phyloP scores from a whole-genome alignment of 2,113 vertebrate genomes.

The Piprites chloris region DNA sequence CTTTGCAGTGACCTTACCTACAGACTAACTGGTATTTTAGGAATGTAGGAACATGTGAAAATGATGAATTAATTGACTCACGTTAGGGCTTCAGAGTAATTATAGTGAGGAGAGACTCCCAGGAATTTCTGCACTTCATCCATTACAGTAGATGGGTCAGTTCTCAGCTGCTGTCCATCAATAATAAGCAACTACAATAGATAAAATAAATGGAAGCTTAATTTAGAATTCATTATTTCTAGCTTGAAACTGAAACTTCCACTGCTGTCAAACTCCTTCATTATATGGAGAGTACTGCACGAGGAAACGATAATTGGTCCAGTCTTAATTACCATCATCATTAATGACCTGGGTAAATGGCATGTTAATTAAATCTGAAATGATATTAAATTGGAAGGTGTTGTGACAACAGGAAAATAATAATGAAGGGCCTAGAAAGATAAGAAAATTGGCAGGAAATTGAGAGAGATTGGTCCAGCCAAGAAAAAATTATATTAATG shows the following conservation, averaged over 20 bases:
- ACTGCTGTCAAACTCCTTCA: neutral
- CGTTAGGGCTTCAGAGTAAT: constrained; percentile 95
- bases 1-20: neutral
- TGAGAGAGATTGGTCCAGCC: neutral
- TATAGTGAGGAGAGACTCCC: constrained; percentile 91
- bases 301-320: neutral
- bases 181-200: constrained; percentile 88
- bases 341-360: constrained; percentile 18
- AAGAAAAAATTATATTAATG: neutral
- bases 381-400: neutral
- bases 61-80: constrained; percentile 75
- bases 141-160: constrained; percentile 90
- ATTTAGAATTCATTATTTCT: constrained; percentile 1
- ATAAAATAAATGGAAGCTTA: neutral
- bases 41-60: neutral
- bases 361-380: constrained; percentile 29
- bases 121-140: constrained; percentile 97
- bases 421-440: neutral
- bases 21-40: neutral
- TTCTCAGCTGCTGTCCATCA: constrained; percentile 93
- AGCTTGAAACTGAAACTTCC: neutral
- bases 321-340: neutral
- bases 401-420: neutral
- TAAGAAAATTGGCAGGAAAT: neutral
- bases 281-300: neutral